These are phyloP conservation scores for Synergus japonicus DNA, from an alignment of 2,888 invertebrate genomes.

Conservation along the genomic window DNA sequence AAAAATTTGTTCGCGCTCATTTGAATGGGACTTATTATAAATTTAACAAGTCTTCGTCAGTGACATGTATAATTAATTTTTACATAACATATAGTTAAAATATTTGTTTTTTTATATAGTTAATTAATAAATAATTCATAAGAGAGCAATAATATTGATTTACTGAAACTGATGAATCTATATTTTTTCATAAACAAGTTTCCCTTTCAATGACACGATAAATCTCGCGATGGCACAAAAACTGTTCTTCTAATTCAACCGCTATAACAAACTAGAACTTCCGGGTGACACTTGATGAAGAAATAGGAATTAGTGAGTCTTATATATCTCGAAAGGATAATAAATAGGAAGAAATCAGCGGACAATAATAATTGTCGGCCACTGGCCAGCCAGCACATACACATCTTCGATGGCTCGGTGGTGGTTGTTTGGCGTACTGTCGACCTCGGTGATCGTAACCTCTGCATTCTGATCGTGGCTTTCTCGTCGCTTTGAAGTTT, in stretches of 20 bases:
- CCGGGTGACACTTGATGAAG: conserved; percentile 42
- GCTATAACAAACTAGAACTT: not conserved
- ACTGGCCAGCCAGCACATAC: conserved; percentile 86
- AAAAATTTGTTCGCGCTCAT: no score
- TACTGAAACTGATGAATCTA: not conserved
- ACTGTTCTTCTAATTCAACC: not conserved
- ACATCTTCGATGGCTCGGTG: conserved; percentile 83
- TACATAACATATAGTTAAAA: no score
- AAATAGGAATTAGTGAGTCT: conserved; percentile 10
- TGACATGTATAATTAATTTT: no score
- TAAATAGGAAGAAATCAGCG: conserved; percentile 42
- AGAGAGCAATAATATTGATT: not conserved
- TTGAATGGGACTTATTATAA: no score
- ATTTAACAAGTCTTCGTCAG: no score
- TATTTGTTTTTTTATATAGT: not conserved
- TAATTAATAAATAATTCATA: not conserved
- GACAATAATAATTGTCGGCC: conserved; percentile 58
- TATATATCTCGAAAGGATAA: conserved; percentile 37
- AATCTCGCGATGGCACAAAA: not conserved
- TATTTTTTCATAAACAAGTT: not conserved
- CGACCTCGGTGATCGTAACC: conserved; percentile 90
- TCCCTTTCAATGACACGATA: not conserved
- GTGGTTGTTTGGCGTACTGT: conserved; percentile 83
- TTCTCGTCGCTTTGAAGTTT: conserved; percentile 90
- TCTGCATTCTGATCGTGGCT: conserved; percentile 85